Evolutionary conservation across 2,888 invertebrate genomes (phyloP), one percentile per base, ranked within the genome.

Genomic region (Scaptomyza polygonia): DNA sequence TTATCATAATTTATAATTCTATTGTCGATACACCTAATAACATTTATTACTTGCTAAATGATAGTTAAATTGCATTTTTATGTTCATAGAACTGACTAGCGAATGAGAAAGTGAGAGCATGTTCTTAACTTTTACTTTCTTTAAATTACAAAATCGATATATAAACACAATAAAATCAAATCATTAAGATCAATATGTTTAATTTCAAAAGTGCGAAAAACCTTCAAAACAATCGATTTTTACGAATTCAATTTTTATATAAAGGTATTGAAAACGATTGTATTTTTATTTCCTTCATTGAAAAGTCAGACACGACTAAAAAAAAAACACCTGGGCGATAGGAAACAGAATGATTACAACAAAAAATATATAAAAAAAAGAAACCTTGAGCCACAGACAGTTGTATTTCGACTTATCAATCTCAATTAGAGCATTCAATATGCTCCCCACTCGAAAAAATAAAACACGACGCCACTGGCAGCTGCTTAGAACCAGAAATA

Each of bases 401-500:
- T 16, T 39, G 16, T 39, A 16, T 39, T 39, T 39, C 30, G 29
- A 67, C 54, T 69, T 59, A 74, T 84, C 78, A 67, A 69, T 66
- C 67, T 67, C 69, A 87, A 81, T 85, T 85, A 78, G 66, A 77
- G 57, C 79, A 75, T 77, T 68, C 70, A 63, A 66, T 67, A 68
- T 55, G 52, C n/a, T 52, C 54, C 56, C 51, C 30, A 43, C 29
- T 39, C 39, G 29, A 16, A 16, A 7, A 6, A 27, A n/a, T 27
- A 8, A 25, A 45, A n/a, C 16, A 30, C 65, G 34, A 55, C 67
- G 61, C 58, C 64, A 32, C 66, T 67, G 86, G 0, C 67, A 49
- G 58, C 44, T 61, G 49, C 54, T 61, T 34, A 69, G 67, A 87
- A 79, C 68, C 71, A 84, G 71, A 85, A 70, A 71, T 44, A 53